These are phyloP conservation scores for Ianthella basta DNA, from an alignment of 37 sponge, comb jelly and placozoan species.

Conservation along the genomic window DNA sequence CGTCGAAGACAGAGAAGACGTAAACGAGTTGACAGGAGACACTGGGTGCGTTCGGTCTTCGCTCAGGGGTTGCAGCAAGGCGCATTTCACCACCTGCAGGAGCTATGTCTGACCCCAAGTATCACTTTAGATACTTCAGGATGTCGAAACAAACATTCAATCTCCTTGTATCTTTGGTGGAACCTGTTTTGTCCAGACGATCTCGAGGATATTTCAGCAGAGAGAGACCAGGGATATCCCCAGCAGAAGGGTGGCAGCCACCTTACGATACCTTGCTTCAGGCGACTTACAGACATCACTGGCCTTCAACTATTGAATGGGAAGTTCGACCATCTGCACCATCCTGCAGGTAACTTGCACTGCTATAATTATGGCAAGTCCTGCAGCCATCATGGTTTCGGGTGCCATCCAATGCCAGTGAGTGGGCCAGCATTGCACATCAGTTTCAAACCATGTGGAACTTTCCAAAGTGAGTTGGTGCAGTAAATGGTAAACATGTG, in stretches of 20 bases:
- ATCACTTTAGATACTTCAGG: not conserved
- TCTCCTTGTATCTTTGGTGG: not conserved
- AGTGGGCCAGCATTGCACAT: not conserved
- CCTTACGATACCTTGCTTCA: not conserved
- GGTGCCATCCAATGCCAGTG: not conserved
- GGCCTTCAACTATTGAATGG: slow-evolving; percentile 53
- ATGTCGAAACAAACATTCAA: not conserved
- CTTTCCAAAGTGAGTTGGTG: slow-evolving; percentile 32
- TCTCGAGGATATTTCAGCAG: not conserved
- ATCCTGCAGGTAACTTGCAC: slow-evolving; percentile 56
- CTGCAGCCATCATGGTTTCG: not conserved
- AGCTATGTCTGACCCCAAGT: not conserved
- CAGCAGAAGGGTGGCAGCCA: not conserved
- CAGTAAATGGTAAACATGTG: slow-evolving; percentile 30
- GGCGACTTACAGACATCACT: not conserved
- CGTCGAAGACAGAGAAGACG: too few relatives aligned
- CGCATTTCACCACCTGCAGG: slow-evolving; percentile 9
- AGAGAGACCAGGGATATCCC: not conserved
- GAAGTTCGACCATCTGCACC: slow-evolving; percentile 44
- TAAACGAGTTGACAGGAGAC: not conserved
- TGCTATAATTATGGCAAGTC: slow-evolving; percentile 17
- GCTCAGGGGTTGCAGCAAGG: not conserved
- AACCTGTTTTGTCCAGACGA: not conserved
- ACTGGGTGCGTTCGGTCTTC: not conserved
- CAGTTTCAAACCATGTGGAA: slow-evolving; percentile 16